Conservation (phyloP, 2,888 invertebrate genomes). For the Taenaris catops region DNA sequence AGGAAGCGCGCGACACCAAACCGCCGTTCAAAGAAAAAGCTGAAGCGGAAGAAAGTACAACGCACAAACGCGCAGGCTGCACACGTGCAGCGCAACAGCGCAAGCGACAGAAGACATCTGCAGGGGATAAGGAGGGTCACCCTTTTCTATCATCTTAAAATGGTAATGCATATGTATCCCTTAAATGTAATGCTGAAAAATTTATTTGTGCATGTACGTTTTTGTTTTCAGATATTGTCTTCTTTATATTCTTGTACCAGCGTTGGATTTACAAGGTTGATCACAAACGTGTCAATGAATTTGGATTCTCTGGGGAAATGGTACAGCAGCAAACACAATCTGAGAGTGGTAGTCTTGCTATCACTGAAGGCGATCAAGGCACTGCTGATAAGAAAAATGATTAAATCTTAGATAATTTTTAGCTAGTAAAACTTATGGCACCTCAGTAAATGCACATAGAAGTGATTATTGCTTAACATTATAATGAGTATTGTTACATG, state of each 20-base stretch:
- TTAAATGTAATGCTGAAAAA: too few species aligned
- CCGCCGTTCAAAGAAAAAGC: too few species aligned
- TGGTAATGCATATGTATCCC: too few species aligned
- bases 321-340: conserved; percentile 75
- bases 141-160: too few species aligned
- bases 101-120: too few species aligned
- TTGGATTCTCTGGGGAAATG: conserved; percentile 98
- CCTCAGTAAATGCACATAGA: neutral
- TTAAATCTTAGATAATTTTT: conserved; percentile 35
- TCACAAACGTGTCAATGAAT: conserved; percentile 96
- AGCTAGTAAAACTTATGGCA: conserved; percentile 24
- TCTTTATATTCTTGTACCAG: conserved; percentile 99
- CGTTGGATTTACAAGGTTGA: conserved; percentile 99
- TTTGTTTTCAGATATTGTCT: conserved; percentile 91
- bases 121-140: too few species aligned
- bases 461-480: conserved; percentile 3
- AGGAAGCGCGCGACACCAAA: too few species aligned
- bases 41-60: too few species aligned
- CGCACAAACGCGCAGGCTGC: too few species aligned
- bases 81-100: too few species aligned
- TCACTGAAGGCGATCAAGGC: conserved; percentile 46
- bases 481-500: conserved; percentile 1
- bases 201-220: too few species aligned
- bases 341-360: conserved; percentile 50
- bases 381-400: conserved; percentile 67